A percentile compares a stretch with the other conserved stretches of the same genome.
Evolutionary conservation across 2,797 vertebrate species (phyloP).

Genomic region (Eulemur coronatus): DNA sequence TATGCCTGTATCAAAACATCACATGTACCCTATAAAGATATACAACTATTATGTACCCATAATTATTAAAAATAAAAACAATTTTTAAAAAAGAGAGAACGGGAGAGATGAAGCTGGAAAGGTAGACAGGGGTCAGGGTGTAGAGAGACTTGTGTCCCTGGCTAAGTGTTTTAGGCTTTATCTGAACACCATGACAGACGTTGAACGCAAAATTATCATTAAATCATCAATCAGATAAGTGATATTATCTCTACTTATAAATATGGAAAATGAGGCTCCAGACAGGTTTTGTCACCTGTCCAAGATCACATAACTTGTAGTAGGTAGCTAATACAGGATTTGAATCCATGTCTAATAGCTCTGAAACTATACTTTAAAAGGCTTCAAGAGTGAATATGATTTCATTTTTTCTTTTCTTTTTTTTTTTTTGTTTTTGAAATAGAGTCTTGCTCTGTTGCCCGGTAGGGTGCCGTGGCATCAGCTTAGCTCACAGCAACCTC

Average conservation of each 20-base stretch:
- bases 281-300: neutral
- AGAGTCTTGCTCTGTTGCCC: no score
- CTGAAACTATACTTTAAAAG: neutral
- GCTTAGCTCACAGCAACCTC: no score
- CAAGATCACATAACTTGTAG: constrained; percentile 12
- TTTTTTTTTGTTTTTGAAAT: no score
- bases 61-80: neutral
- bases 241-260: neutral
- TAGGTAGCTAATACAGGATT: neutral
- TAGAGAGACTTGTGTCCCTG: neutral
- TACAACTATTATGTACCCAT: no score
- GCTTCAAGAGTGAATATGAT: neutral
- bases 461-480: no score
- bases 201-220: neutral
- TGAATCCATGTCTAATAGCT: neutral
- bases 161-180: neutral
- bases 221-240: neutral
- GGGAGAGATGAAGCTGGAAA: neutral
- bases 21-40: no score
- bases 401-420: no score
- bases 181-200: neutral
- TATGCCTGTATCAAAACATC: no score
- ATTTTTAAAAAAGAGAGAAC: neutral
- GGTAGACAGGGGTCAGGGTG: neutral
- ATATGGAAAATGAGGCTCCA: neutral